These are phyloP conservation scores for Caretta caretta DNA, from an alignment of 2,113 vertebrate species.

Conservation along the genomic window DNA sequence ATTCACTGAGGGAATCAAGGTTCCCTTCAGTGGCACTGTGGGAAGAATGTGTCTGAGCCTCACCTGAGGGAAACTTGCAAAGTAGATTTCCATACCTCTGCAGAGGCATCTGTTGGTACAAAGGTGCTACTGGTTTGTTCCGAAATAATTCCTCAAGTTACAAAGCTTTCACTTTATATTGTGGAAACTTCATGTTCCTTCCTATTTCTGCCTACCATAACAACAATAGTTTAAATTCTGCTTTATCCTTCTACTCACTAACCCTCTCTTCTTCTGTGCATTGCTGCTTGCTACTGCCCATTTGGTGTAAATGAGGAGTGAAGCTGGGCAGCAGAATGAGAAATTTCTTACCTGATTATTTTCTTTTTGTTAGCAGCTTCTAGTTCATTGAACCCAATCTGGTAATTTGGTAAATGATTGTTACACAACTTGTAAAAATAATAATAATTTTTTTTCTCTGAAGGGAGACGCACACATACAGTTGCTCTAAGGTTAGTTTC, in stretches of 20 bases:
- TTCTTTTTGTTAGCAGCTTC: not conserved
- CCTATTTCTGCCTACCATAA: not conserved
- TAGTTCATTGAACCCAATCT: not conserved
- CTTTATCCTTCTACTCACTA: not conserved
- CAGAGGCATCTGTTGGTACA: not conserved
- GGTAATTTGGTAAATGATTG: not conserved
- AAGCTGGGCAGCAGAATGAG: not conserved
- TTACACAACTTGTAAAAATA: not conserved
- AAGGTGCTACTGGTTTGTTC: not conserved
- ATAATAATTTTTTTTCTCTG: not conserved
- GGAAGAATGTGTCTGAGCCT: not conserved
- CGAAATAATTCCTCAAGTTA: not conserved
- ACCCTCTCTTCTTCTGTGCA: not conserved
- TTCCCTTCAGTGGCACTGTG: not conserved
- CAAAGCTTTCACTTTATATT: not conserved
- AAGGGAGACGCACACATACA: not conserved
- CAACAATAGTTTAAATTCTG: not conserved
- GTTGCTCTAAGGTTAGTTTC: not conserved
- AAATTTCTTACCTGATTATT: not conserved
- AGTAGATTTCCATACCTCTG: not conserved
- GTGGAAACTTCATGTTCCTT: not conserved
- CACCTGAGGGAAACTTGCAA: not conserved
- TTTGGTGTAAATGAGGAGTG: not conserved
- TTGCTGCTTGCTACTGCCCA: not conserved
- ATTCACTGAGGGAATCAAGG: not conserved